Evolutionary conservation across 2,113 vertebrate species (phyloP).

Genomic region (Hepsetus odoe): DNA sequence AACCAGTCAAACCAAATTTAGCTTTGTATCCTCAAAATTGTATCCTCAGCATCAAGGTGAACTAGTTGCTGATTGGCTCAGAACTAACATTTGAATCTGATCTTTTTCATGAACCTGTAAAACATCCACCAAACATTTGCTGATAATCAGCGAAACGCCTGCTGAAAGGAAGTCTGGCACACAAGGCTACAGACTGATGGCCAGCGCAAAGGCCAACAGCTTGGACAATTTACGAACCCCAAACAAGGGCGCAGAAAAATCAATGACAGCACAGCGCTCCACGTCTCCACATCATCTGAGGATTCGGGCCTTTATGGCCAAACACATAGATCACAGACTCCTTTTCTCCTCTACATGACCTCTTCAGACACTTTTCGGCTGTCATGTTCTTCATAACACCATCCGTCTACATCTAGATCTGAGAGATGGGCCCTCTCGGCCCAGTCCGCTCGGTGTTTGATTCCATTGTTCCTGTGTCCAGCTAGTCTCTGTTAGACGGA

Average conservation of each 20-base stretch:
- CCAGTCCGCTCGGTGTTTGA: slow-evolving; percentile 7
- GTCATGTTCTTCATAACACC: neutral
- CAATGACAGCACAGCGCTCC: slow-evolving; percentile 32
- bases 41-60: neutral
- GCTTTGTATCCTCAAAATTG: too few species aligned
- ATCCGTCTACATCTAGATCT: neutral
- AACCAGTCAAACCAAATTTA: neutral
- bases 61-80: too few species aligned
- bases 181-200: slow-evolving; percentile 43
- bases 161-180: neutral
- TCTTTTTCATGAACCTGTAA: too few species aligned
- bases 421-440: too few species aligned
- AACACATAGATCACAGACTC: slow-evolving; percentile 39
- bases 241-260: slow-evolving; percentile 53
- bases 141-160: neutral
- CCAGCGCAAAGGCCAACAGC: slow-evolving; percentile 46
- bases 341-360: slow-evolving; percentile 18
- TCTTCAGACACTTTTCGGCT: slow-evolving; percentile 18
- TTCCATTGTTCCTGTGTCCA: neutral
- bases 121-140: too few species aligned
- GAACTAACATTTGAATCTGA: too few species aligned
- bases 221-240: slow-evolving; percentile 52
- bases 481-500: neutral
- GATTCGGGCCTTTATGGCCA: slow-evolving; percentile 36
- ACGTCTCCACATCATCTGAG: slow-evolving; percentile 44